phyloP scores from a whole-genome alignment of 1,140 invertebrate species.

The Drosophila neocordata region DNA sequence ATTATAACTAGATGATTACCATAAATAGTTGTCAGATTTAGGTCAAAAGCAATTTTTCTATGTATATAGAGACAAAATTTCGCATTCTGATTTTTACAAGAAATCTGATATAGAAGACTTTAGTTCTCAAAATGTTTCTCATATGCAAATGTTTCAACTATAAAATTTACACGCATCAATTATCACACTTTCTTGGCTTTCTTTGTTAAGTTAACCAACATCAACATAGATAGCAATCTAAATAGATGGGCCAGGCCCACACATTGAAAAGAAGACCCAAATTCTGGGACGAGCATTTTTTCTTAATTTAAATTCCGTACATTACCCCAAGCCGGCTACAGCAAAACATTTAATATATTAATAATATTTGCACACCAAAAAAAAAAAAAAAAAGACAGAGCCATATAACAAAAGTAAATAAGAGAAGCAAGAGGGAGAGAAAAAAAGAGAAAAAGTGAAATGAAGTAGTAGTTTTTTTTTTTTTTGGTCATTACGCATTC shows the following conservation, averaged over 20 bases:
- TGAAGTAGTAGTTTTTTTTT: constrained; percentile 61
- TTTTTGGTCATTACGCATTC: constrained; percentile 72
- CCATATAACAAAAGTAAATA: constrained; percentile 10
- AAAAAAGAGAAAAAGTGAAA: constrained; percentile 64
- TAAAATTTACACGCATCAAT: constrained; percentile 44
- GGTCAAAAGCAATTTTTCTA: not conserved
- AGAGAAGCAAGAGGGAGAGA: not conserved
- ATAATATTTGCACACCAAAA: constrained; percentile 28
- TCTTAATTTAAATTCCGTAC: constrained; percentile 76
- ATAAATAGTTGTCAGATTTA: not conserved
- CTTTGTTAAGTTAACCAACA: constrained; percentile 15
- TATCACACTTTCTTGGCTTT: constrained; percentile 58
- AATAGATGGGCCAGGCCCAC: constrained; percentile 12
- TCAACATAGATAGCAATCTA: constrained; percentile 63
- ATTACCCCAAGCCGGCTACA: constrained; percentile 33
- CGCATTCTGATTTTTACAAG: not conserved
- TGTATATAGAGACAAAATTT: not conserved
- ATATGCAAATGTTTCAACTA: constrained; percentile 12
- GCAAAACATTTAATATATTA: constrained; percentile 29
- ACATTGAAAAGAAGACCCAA: constrained; percentile 28
- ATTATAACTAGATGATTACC: too few species aligned
- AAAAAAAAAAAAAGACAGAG: not conserved
- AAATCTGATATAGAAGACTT: not conserved
- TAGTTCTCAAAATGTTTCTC: not conserved
- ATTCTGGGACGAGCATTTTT: constrained; percentile 51